These are phyloP conservation scores for Megathymus violae DNA, from an alignment of 1,140 invertebrate genomes.

Conservation along the genomic window DNA sequence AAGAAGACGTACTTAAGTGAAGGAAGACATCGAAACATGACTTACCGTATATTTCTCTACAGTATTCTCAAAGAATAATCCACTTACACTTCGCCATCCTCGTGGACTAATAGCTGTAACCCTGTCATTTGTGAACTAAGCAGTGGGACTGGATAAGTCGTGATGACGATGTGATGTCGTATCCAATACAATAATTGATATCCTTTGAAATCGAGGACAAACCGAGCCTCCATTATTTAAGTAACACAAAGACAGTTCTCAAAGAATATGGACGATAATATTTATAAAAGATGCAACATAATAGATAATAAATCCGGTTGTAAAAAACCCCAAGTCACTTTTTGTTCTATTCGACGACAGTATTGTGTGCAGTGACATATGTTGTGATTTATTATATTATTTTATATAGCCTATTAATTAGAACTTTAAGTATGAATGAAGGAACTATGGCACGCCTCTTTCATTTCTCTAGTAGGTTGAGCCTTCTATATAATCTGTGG, in stretches of 20 bases:
- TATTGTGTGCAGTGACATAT: conserved; percentile 28
- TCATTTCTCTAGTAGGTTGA: neutral
- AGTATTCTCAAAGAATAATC: too few species aligned
- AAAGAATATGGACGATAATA: conserved; percentile 18
- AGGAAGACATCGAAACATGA: too few species aligned
- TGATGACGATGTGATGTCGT: too few species aligned
- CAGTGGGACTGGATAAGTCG: too few species aligned
- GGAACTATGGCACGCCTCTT: conserved; percentile 3
- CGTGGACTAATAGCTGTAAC: too few species aligned
- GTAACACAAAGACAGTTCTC: conserved; percentile 16
- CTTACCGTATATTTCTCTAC: too few species aligned
- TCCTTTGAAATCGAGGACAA: conserved; percentile 25
- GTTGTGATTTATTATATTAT: conserved; percentile 40
- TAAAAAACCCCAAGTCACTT: conserved; percentile 11
- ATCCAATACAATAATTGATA: too few species aligned
- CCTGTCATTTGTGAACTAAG: too few species aligned
- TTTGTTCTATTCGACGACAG: conserved; percentile 16
- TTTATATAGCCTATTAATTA: conserved; percentile 42
- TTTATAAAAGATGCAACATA: conserved; percentile 10
- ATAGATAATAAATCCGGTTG: conserved; percentile 10
- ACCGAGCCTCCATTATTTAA: conserved; percentile 11
- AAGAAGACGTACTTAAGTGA: too few species aligned
- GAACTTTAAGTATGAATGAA: conserved; percentile 25
- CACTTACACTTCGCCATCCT: too few species aligned
- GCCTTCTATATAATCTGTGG: conserved; percentile 17